Base-by-base conservation (phyloP, 2,797 vertebrate genomes). In the Typhlichthys eigenmanni region DNA sequence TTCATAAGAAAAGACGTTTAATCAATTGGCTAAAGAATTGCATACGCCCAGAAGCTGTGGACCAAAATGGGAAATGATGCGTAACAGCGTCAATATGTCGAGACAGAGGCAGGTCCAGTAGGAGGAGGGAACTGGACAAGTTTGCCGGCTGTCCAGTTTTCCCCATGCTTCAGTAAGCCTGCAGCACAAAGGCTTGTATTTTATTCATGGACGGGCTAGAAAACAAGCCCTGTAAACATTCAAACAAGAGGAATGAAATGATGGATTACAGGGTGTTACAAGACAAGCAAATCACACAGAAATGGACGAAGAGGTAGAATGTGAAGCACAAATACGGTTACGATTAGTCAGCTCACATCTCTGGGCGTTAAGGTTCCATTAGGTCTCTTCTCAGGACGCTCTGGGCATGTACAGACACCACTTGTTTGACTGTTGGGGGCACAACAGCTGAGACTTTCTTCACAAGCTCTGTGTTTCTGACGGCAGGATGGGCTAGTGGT, bases 71-170 rank as follows among this genome's bases (percentile, higher is more conserved):
- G 49, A 64, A 14, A 38, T 58, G 69, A 52, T 48, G 61, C 69
- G 75, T 72, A 88, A 85, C 73, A 12, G 47, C 53, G 73, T 85
- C 88, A 84, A 82, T 81, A 80, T 56, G 56, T 79, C 77, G 29
- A 74, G 53, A 67, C 0, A 6, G 50, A 24, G 70, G 38, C 38
- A 60, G 60, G 74, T 76, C 76, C 67, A 62, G 17, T 13, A 12
- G 66, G 62, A 47, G n/a, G 83, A 75, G 66, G 64, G 69, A 69
- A 69, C 66, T 2, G 11, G 60, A 54, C 60, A 76, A 76, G 47
- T 52, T 62, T 65, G 63, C 53, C 47, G 68, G 60, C 60, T 64
- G 72, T 64, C 77, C 56, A 51, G 67, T 63, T 54, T 72, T 68
- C 61, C 13, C 64, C 62, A 67, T 65, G 72, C 65, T 74, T 48